Evolutionary conservation across 1,140 invertebrate genomes (phyloP).

Genomic region (Stenopsyche tienmushanensis): DNA sequence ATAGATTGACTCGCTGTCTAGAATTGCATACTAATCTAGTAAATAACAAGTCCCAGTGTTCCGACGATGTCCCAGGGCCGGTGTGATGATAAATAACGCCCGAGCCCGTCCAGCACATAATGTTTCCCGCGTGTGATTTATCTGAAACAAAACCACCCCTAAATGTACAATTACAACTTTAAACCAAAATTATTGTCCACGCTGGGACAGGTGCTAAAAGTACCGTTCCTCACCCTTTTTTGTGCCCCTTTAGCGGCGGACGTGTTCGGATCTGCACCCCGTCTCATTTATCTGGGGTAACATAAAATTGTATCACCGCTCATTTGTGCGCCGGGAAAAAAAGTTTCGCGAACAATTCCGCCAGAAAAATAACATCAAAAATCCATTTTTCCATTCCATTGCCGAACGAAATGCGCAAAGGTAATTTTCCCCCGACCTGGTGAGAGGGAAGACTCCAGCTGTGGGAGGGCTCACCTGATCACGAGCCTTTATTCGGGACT

Average conservation of each 20-base stretch:
- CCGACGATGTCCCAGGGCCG: no score
- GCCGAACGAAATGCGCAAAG: constrained; percentile 27
- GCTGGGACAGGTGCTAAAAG: constrained; percentile 20
- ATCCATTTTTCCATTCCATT: constrained; percentile 41
- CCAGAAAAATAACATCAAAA: constrained; percentile 42
- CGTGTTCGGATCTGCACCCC: neutral
- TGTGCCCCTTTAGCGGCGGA: neutral
- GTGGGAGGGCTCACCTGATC: constrained; percentile 16
- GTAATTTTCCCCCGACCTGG: constrained; percentile 25
- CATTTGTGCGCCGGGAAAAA: constrained; percentile 36
- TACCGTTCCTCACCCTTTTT: neutral
- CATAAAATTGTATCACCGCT: constrained; percentile 40
- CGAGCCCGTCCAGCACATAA: neutral
- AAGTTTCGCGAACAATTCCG: constrained; percentile 36
- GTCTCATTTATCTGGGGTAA: constrained; percentile 20
- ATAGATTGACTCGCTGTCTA: no score
- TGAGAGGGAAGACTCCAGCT: neutral
- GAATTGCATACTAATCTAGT: no score
- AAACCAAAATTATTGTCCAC: constrained; percentile 28
- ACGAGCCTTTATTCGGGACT: neutral
- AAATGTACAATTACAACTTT: constrained; percentile 22
- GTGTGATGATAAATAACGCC: no score
- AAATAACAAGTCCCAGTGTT: no score
- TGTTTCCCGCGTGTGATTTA: constrained; percentile 12
- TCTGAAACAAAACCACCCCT: constrained; percentile 3